phyloP scores from a whole-genome alignment of 2,888 invertebrate species.

The Camponotus fellah region DNA sequence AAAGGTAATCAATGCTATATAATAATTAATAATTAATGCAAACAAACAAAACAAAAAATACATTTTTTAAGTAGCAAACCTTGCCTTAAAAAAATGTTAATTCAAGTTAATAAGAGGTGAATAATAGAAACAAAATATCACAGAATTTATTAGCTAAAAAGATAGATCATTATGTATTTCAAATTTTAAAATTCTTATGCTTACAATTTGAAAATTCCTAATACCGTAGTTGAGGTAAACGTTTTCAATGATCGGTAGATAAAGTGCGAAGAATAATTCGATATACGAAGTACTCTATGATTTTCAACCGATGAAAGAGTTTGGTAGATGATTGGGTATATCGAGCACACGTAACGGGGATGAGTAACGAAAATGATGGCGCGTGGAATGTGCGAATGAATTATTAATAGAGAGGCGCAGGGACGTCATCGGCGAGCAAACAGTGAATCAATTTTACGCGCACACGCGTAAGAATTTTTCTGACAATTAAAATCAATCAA shows the following conservation, averaged over 20 bases:
- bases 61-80: too few relatives aligned
- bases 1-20: too few relatives aligned
- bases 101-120: neutral
- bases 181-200: neutral
- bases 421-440: slow-evolving; percentile 28
- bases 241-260: neutral
- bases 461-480: slow-evolving; percentile 31
- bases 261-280: neutral
- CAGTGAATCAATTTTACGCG: slow-evolving; percentile 44
- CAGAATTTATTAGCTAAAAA: neutral
- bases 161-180: neutral
- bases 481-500: neutral
- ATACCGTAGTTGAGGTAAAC: neutral
- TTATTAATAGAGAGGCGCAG: slow-evolving; percentile 77
- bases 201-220: neutral
- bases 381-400: slow-evolving; percentile 77
- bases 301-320: neutral
- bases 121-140: too few relatives aligned
- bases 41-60: too few relatives aligned
- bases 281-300: neutral
- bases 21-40: too few relatives aligned
- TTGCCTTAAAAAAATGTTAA: neutral
- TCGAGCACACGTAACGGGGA: slow-evolving; percentile 5
- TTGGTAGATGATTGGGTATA: neutral
- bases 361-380: slow-evolving; percentile 63